Evolutionary conservation across 2,888 invertebrate species (phyloP).

Genomic region (Hydraecia micacea): DNA sequence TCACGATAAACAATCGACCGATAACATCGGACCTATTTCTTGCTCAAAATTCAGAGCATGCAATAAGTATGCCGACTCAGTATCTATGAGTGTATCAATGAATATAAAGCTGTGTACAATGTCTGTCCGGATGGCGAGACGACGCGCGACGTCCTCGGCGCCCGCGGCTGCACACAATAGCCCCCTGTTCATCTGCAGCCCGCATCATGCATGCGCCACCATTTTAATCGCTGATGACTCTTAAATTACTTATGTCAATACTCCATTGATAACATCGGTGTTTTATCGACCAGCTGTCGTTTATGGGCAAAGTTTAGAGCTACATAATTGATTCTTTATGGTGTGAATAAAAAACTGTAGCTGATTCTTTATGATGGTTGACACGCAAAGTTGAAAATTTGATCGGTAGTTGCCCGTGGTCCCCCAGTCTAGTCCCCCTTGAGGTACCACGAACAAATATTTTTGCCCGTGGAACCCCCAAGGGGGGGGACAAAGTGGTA

Average conservation of each 20-base stretch:
- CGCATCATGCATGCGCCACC: slow-evolving; percentile 81
- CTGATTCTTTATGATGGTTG: neutral
- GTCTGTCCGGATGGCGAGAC: slow-evolving; percentile 70
- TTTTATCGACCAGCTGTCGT: slow-evolving; percentile 54
- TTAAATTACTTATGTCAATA: slow-evolving; percentile 73
- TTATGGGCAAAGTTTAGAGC: slow-evolving; percentile 34
- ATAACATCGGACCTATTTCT: slow-evolving; percentile 25
- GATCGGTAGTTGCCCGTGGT: no score
- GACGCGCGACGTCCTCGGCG: slow-evolving; percentile 58
- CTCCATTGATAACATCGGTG: slow-evolving; percentile 53
- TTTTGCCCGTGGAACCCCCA: no score
- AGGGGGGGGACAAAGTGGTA: no score
- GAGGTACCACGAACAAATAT: no score
- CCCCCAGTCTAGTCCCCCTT: no score
- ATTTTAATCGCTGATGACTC: slow-evolving; percentile 78
- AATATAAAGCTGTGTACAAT: slow-evolving; percentile 60
- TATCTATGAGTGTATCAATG: slow-evolving; percentile 57
- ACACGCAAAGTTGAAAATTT: slow-evolving; percentile 9
- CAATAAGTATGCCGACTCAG: slow-evolving; percentile 41
- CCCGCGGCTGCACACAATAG: slow-evolving; percentile 71
- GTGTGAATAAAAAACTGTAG: slow-evolving; percentile 23
- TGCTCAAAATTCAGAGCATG: slow-evolving; percentile 32
- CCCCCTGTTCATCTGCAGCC: slow-evolving; percentile 78
- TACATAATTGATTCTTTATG: slow-evolving; percentile 5
- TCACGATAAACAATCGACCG: slow-evolving; percentile 48